Evolutionary conservation across 2,888 invertebrate genomes (phyloP).

Genomic region (Ariolimax columbianus): DNA sequence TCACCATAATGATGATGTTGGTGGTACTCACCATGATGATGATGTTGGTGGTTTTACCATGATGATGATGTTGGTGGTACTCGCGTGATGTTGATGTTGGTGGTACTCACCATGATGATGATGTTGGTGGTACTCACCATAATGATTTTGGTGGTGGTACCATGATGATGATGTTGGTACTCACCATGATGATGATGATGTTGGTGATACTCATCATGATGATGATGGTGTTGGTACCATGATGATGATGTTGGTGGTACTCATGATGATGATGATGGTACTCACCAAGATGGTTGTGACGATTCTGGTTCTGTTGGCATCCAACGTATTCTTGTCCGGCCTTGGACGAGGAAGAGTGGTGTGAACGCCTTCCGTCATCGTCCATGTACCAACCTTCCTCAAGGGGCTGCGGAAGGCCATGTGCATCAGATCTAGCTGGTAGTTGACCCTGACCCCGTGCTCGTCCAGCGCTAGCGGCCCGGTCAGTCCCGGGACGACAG

Average conservation of each 20-base stretch:
- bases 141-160: neutral
- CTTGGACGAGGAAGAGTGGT: slow-evolving; percentile 58
- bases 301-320: slow-evolving; percentile 59
- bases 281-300: slow-evolving; percentile 62
- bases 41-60: no score
- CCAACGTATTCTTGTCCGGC: neutral
- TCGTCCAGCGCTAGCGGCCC: slow-evolving; percentile 73
- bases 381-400: slow-evolving; percentile 66
- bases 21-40: no score
- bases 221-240: no score
- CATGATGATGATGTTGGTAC: no score
- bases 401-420: slow-evolving; percentile 65
- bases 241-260: no score
- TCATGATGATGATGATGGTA: slow-evolving; percentile 1
- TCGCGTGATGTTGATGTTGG: no score
- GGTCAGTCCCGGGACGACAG: slow-evolving; percentile 70
- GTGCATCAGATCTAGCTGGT: slow-evolving; percentile 71
- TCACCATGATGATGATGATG: no score
- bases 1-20: no score
- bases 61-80: no score
- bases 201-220: no score
- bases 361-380: slow-evolving; percentile 57
- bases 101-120: no score
- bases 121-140: no score
- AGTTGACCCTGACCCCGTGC: slow-evolving; percentile 66